These are phyloP conservation scores for Protomyctophum bolini DNA, from an alignment of 2,113 vertebrate species.

Conservation along the genomic window DNA sequence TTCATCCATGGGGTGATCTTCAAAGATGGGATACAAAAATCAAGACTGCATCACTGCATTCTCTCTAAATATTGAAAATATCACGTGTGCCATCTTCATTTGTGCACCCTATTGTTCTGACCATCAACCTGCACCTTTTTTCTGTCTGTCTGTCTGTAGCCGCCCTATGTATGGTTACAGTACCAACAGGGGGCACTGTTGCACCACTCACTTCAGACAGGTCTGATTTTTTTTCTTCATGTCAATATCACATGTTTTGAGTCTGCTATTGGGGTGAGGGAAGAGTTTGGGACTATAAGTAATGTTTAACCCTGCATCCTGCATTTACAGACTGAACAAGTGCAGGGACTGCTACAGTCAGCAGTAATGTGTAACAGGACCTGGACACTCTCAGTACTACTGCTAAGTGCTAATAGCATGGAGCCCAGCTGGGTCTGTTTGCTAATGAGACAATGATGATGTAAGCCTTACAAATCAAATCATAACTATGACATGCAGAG, in stretches of 20 bases:
- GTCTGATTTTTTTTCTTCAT: too few species aligned
- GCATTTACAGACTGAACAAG: conserved; percentile 50
- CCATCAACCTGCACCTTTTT: too few species aligned
- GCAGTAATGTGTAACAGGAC: conserved; percentile 64
- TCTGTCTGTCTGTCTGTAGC: too few species aligned
- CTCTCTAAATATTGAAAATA: too few species aligned
- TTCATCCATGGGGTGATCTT: too few species aligned
- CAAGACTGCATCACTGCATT: too few species aligned
- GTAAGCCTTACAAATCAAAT: conserved; percentile 15
- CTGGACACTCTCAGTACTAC: not conserved
- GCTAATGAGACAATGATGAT: conserved; percentile 19
- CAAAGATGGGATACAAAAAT: too few species aligned
- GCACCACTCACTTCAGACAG: too few species aligned
- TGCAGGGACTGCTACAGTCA: conserved; percentile 55
- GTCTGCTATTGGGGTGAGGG: conserved; percentile 26
- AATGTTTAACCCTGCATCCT: conserved; percentile 79
- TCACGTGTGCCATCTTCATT: too few species aligned
- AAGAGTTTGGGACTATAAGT: conserved; percentile 33
- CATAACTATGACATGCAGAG: conserved; percentile 7
- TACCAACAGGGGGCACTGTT: too few species aligned
- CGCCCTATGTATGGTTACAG: too few species aligned
- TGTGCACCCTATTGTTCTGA: too few species aligned
- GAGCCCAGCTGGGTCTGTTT: conserved; percentile 9
- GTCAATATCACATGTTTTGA: conserved; percentile 39
- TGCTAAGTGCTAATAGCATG: not conserved